These are phyloP conservation scores for Littorina saxatilis DNA, from an alignment of 1,140 invertebrate genomes.

Conservation along the genomic window DNA sequence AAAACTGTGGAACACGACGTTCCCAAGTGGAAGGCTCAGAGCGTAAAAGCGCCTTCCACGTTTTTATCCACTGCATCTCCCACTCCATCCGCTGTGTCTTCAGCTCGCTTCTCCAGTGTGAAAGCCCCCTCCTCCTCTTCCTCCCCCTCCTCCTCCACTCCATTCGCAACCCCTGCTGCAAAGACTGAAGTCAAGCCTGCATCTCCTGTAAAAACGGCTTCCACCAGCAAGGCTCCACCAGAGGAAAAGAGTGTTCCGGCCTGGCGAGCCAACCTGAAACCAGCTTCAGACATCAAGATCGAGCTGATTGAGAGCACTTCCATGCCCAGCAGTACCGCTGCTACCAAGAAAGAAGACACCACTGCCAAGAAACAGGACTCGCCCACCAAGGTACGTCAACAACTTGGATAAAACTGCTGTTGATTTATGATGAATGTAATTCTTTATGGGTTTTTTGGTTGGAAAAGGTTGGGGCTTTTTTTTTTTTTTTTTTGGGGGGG, in stretches of 20 bases:
- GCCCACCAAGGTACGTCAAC: conserved; percentile 6
- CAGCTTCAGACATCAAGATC: conserved; percentile 59
- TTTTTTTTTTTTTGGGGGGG: no score
- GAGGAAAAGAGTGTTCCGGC: conserved; percentile 50
- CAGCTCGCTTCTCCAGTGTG: conserved; percentile 1
- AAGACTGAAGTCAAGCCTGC: conserved; percentile 21
- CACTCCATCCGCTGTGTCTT: background rate
- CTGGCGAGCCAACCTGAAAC: conserved; percentile 55
- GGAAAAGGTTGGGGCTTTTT: no score
- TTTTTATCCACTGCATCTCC: conserved; percentile 1
- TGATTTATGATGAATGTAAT: background rate
- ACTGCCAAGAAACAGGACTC: conserved; percentile 16
- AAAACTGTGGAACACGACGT: background rate
- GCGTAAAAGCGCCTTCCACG: conserved; percentile 20
- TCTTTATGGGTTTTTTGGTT: no score
- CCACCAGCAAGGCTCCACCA: conserved; percentile 6
- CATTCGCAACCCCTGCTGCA: conserved; percentile 4
- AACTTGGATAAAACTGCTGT: background rate
- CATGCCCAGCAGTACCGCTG: conserved; percentile 13
- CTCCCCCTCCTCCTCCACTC: background rate
- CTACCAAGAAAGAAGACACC: background rate
- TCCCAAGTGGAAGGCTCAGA: conserved; percentile 29
- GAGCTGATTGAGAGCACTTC: conserved; percentile 64
- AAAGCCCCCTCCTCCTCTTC: background rate
- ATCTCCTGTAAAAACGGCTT: conserved; percentile 17